phyloP scores from a whole-genome alignment of 2,113 vertebrate species.

The Corythoichthys haematopterus region DNA sequence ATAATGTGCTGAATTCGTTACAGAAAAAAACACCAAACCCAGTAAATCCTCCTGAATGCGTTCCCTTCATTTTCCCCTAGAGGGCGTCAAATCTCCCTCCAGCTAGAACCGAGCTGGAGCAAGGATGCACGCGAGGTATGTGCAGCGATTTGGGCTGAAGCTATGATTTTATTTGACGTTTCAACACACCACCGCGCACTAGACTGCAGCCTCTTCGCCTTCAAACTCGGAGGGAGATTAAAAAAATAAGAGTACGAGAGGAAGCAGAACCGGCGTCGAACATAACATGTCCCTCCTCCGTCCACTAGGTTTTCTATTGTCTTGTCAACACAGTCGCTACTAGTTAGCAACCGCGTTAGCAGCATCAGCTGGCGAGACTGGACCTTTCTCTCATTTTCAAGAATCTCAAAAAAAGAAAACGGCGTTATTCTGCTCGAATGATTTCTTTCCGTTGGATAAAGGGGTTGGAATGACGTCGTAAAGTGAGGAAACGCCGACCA shows the following conservation, averaged over 20 bases:
- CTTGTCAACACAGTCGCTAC: slow-evolving; percentile 61
- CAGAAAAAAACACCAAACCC: too few relatives aligned
- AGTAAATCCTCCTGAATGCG: not conserved
- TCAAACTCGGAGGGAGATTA: not conserved
- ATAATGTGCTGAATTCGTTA: too few relatives aligned
- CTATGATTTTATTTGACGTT: slow-evolving; percentile 5
- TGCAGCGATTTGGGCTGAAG: slow-evolving; percentile 1
- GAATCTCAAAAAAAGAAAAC: too few relatives aligned
- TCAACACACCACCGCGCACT: not conserved
- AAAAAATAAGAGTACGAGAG: not conserved
- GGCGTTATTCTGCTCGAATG: not conserved
- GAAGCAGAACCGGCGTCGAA: not conserved
- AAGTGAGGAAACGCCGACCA: not conserved
- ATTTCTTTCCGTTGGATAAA: not conserved
- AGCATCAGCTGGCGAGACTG: slow-evolving; percentile 11
- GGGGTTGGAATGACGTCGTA: not conserved
- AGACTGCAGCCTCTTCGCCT: accelerated
- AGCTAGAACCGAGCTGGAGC: slow-evolving; percentile 9
- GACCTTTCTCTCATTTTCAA: slow-evolving; percentile 16
- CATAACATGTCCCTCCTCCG: not conserved
- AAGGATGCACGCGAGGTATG: slow-evolving; percentile 55
- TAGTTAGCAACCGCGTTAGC: slow-evolving; percentile 37
- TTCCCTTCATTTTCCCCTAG: slow-evolving; percentile 19
- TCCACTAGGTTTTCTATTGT: slow-evolving; percentile 52
- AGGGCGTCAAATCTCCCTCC: slow-evolving; percentile 39